phyloP scores from a whole-genome alignment of 2,888 invertebrate genomes.

The Eupithecia tripunctaria region DNA sequence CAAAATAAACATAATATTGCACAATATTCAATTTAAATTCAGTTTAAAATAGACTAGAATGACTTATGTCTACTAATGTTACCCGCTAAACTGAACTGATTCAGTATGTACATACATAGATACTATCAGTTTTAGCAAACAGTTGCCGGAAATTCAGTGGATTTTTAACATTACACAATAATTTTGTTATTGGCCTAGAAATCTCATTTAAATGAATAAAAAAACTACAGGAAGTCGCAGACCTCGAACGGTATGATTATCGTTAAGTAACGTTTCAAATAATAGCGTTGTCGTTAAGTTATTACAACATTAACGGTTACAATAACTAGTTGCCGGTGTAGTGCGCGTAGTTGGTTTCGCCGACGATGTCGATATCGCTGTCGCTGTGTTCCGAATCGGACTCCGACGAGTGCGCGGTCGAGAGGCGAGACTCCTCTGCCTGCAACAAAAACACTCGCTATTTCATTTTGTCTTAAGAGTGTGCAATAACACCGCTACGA shows the following conservation, averaged over 20 bases:
- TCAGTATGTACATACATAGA: neutral
- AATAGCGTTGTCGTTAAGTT: neutral
- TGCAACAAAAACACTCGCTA: constrained; percentile 16
- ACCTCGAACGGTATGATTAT: neutral
- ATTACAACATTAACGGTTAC: neutral
- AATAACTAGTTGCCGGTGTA: constrained; percentile 61
- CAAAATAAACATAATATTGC: constrained; percentile 6
- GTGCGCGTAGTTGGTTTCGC: constrained; percentile 75
- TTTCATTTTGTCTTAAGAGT: neutral
- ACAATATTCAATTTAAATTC: neutral
- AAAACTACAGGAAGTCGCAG: neutral
- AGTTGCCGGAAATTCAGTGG: neutral
- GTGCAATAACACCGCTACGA: too few relatives aligned
- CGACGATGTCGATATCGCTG: constrained; percentile 86
- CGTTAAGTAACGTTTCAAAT: neutral
- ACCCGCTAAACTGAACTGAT: neutral
- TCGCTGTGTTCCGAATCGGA: constrained; percentile 85
- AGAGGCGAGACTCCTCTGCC: constrained; percentile 64
- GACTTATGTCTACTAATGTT: neutral
- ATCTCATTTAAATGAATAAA: neutral
- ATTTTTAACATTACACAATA: too few relatives aligned
- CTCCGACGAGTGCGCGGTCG: constrained; percentile 70
- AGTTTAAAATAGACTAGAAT: neutral
- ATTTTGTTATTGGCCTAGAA: neutral
- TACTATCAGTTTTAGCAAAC: neutral